Evolutionary conservation across 2,113 vertebrate species (phyloP).

Genomic region (Microcebus murinus): DNA sequence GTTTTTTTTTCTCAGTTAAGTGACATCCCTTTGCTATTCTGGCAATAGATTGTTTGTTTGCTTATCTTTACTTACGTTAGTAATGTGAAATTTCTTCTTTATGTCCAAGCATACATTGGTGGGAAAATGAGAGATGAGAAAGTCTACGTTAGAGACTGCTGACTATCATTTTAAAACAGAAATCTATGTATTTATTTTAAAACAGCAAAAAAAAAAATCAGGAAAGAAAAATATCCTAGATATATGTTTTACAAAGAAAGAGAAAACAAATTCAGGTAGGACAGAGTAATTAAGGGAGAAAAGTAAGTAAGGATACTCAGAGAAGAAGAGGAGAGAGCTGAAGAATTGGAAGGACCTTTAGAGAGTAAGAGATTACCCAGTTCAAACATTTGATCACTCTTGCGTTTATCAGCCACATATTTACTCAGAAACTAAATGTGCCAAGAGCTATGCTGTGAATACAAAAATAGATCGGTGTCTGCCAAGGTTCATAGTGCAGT

Average conservation of each 20-base stretch:
- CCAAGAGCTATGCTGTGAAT: not conserved
- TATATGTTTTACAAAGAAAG: not conserved
- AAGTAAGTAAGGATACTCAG: not conserved
- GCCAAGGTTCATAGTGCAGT: not conserved
- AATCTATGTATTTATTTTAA: not conserved
- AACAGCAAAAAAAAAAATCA: not conserved
- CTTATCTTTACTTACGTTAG: not conserved
- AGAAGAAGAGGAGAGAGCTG: not conserved
- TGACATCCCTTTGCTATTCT: not conserved
- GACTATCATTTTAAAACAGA: not conserved
- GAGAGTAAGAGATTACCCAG: not conserved
- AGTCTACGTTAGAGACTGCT: not conserved
- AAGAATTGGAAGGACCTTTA: not conserved
- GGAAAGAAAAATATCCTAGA: not conserved
- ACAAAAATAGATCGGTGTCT: not conserved
- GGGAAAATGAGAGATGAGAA: not conserved
- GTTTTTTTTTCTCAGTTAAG: not conserved
- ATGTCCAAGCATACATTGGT: not conserved
- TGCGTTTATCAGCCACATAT: not conserved
- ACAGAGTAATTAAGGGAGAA: not conserved
- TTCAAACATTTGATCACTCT: not conserved
- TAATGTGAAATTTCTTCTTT: not conserved
- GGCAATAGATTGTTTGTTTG: not conserved
- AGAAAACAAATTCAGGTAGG: not conserved
- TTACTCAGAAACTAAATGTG: not conserved